Evolutionary conservation across 2,888 invertebrate species (phyloP), one percentile per base, ranked within the genome.

Genomic region (Corbicula japonica): DNA sequence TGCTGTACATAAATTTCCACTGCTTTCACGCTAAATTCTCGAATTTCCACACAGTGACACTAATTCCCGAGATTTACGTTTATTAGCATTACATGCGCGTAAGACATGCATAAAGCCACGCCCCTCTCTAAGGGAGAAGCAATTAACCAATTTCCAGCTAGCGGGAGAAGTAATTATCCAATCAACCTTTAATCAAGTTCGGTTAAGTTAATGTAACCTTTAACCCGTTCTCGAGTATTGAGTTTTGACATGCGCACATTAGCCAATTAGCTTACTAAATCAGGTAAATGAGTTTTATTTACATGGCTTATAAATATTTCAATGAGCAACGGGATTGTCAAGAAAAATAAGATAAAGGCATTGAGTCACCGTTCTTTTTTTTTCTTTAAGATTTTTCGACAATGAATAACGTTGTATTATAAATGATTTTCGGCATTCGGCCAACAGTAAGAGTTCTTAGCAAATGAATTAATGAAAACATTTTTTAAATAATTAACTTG

Each of bases 161-260:
- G 76, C 73, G 76, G 80, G 76, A 72, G 80, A 72, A 73, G 60
- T 72, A 80, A 80, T 80, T 80, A 80, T 68, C 76, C 76, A 76
- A 80, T 80, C 72, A 76, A 52, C 52, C 68, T 73, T 76, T 76
- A 76, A 76, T 80, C 73, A 62, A 62, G 41, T 46, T 60, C 50
- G 48, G 68, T 61, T 61, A 61, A 44, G 68, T 74, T 68, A 61
- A 60, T 52, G 44, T 74, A 61, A 38, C 74, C 74, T 52, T 38
- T 66, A 38, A 68, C 60, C 61, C 41, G 15, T 18, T 8, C 5
- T 26, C 46, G 1, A 38, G 54, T 30, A 44, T 44, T 56, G 21
- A 54, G 30, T 56, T 72, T 72, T 72, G 72, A 56, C 72, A 72
- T 62, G 26, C 21, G n/a, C 26, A 44, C 41, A 44, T 63, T 63